Conservation (phyloP, 2,888 invertebrate genomes). For the Volucella inanis region DNA sequence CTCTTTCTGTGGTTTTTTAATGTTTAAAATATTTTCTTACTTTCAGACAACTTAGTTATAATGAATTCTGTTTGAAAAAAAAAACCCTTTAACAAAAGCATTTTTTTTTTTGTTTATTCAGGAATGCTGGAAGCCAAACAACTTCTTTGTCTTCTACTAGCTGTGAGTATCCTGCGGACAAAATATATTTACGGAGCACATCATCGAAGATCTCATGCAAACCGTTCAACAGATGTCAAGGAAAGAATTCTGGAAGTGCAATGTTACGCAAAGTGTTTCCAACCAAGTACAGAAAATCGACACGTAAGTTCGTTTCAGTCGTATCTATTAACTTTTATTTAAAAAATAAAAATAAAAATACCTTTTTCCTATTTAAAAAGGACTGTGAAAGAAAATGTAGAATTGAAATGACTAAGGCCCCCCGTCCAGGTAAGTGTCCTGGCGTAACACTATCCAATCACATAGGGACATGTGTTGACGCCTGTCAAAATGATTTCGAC, state of each 20-base stretch:
- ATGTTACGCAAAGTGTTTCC: conserved; percentile 80
- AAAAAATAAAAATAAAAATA: neutral
- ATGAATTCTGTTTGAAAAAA: neutral
- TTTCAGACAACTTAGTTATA: neutral
- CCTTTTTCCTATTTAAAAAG: conserved; percentile 24
- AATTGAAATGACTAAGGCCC: conserved; percentile 78
- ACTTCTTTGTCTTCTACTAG: conserved; percentile 69
- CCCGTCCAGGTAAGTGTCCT: conserved; percentile 80
- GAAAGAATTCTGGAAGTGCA: conserved; percentile 81
- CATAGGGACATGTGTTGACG: conserved; percentile 79
- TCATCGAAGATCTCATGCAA: conserved; percentile 73
- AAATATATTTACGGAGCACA: conserved; percentile 63
- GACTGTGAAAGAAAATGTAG: conserved; percentile 79
- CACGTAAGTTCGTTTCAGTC: conserved; percentile 33
- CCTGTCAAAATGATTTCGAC: conserved; percentile 85
- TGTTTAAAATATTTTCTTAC: neutral
- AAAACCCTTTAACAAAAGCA: neutral
- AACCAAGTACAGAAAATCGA: conserved; percentile 43
- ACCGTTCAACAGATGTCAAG: conserved; percentile 79
- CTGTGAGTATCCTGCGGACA: conserved; percentile 68
- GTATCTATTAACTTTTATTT: neutral
- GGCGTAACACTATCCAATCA: conserved; percentile 75
- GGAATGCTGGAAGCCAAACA: conserved; percentile 72
- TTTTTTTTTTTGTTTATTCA: conserved; percentile 21
- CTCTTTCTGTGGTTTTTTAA: too few species aligned